Evolutionary conservation across 2,888 invertebrate species (phyloP).

Genomic region (Cerastoderma edule): DNA sequence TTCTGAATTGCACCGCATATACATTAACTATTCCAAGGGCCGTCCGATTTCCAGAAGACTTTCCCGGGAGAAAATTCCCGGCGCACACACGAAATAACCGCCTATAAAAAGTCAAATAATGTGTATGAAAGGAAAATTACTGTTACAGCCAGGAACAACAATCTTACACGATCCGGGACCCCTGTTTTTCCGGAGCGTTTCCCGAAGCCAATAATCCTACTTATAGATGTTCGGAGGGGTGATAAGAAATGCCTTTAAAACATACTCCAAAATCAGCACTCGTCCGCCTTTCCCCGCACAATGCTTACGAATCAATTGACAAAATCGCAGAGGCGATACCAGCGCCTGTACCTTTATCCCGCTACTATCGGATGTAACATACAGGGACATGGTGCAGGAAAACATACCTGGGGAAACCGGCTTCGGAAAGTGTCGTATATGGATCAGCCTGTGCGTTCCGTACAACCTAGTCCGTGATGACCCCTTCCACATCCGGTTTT

Average conservation of each 20-base stretch:
- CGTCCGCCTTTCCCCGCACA: slow-evolving; percentile 15
- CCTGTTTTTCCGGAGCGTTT: slow-evolving; percentile 17
- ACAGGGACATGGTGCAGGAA: too few species aligned
- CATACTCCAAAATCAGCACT: slow-evolving; percentile 31
- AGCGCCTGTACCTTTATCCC: slow-evolving; percentile 18
- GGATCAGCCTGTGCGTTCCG: too few species aligned
- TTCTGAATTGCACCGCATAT: slow-evolving; percentile 12
- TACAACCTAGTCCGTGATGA: too few species aligned
- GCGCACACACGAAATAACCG: slow-evolving; percentile 20
- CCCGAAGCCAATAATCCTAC: slow-evolving; percentile 22
- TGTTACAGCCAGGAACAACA: slow-evolving; percentile 9
- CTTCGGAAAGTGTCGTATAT: too few species aligned
- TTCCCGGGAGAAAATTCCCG: slow-evolving; percentile 10
- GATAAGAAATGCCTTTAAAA: slow-evolving; percentile 25
- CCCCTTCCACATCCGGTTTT: too few species aligned
- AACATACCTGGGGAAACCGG: too few species aligned
- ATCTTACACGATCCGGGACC: slow-evolving; percentile 16
- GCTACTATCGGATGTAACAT: slow-evolving; percentile 5
- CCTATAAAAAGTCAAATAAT: slow-evolving; percentile 13
- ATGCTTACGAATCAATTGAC: slow-evolving; percentile 30
- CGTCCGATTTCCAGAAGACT: slow-evolving; percentile 19
- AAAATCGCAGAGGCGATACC: slow-evolving; percentile 19
- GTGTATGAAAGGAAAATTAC: slow-evolving; percentile 26
- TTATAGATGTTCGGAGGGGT: slow-evolving; percentile 7
- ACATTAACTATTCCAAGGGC: slow-evolving; percentile 10